Evolutionary conservation across 2,113 vertebrate genomes (phyloP).

Genomic region (Naja naja): DNA sequence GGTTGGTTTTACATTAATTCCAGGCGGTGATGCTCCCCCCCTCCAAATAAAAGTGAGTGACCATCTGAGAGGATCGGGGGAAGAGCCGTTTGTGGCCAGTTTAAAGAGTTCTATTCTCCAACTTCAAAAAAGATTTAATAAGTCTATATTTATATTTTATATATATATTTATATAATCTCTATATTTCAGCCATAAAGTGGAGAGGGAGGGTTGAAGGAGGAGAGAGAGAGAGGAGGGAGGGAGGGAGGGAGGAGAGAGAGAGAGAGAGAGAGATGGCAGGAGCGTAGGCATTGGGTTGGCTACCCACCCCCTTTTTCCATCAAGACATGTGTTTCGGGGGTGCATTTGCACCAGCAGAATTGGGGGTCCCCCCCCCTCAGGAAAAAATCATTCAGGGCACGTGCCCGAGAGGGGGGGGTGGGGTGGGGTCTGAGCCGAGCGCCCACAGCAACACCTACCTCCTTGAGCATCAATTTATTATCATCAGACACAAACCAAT

Average conservation of each 20-base stretch:
- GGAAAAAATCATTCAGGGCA: conserved; percentile 31
- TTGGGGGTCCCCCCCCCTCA: conserved; percentile 28
- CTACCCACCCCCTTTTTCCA: conserved; percentile 50
- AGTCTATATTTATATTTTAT: conserved; percentile 55
- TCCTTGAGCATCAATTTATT: conserved; percentile 62
- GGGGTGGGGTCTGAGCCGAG: conserved; percentile 25
- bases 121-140: conserved; percentile 65
- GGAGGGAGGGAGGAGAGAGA: no score
- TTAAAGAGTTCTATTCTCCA: conserved; percentile 61
- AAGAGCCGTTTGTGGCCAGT: conserved; percentile 55
- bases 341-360: conserved; percentile 17
- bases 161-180: conserved; percentile 74
- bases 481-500: conserved; percentile 55
- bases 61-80: conserved; percentile 27
- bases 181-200: conserved; percentile 69
- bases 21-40: neutral
- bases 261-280: conserved; percentile 16
- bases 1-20: conserved; percentile 14
- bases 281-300: conserved; percentile 43
- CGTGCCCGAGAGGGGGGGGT: neutral
- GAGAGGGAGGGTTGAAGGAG: neutral
- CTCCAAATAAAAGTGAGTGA: neutral
- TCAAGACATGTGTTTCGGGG: conserved; percentile 23
- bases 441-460: conserved; percentile 46
- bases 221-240: no score